A percentile compares a stretch with the other conserved stretches of the same genome.
Conservation (phyloP, 2,797 vertebrate species). For the Anabas testudineus region DNA sequence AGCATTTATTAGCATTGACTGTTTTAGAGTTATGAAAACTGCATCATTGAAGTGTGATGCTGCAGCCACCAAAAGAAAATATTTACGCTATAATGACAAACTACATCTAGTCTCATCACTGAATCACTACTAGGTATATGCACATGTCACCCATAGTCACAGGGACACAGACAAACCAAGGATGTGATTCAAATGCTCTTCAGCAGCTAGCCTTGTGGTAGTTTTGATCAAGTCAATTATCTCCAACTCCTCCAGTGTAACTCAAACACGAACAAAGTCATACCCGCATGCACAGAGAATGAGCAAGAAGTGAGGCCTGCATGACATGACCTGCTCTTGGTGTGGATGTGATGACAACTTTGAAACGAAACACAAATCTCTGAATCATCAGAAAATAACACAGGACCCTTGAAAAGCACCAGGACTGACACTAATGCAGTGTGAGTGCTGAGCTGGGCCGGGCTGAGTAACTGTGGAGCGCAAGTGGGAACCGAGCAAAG, state of each 20-base stretch:
- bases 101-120: background rate
- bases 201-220: slow-evolving; percentile 9
- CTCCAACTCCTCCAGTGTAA: slow-evolving; percentile 32
- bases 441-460: slow-evolving; percentile 75
- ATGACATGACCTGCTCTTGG: slow-evolving; percentile 58
- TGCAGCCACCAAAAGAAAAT: background rate
- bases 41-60: background rate
- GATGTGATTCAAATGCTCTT: background rate
- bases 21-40: background rate
- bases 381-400: slow-evolving; percentile 81
- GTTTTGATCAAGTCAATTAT: slow-evolving; percentile 49
- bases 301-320: slow-evolving; percentile 38
- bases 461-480: slow-evolving; percentile 53
- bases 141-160: background rate
- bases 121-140: background rate
- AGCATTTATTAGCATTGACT: background rate
- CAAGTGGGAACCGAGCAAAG: slow-evolving; percentile 63
- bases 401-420: slow-evolving; percentile 69
- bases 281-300: slow-evolving; percentile 41
- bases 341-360: slow-evolving; percentile 74
- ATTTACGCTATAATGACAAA: background rate
- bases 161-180: background rate
- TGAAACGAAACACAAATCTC: slow-evolving; percentile 72
- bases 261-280: slow-evolving; percentile 27
- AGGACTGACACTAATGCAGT: slow-evolving; percentile 79